Evolutionary conservation across 2,888 invertebrate genomes (phyloP).

Genomic region (Amitus sp.): DNA sequence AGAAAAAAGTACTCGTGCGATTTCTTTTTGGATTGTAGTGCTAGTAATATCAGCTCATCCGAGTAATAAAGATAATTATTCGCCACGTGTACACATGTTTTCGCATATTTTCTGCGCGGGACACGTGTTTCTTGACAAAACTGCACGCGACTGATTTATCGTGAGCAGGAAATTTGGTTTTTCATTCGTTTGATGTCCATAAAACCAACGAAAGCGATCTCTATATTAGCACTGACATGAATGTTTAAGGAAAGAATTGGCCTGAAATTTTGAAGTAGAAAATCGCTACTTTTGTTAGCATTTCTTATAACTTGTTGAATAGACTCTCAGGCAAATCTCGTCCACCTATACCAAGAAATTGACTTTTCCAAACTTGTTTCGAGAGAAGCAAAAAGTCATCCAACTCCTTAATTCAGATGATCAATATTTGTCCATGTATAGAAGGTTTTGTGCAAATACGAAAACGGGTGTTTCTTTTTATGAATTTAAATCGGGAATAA

Average conservation of each 20-base stretch:
- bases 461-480: slow-evolving; percentile 1
- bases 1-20: no score
- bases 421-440: slow-evolving; percentile 15
- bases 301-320: no score
- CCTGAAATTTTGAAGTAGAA: neutral
- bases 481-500: slow-evolving; percentile 3
- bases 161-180: neutral
- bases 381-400: slow-evolving; percentile 10
- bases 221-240: neutral
- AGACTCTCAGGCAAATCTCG: neutral
- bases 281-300: neutral
- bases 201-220: neutral
- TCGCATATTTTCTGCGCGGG: neutral
- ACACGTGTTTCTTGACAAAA: neutral
- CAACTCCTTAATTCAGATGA: slow-evolving; percentile 10
- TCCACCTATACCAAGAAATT: slow-evolving; percentile 7
- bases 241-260: neutral
- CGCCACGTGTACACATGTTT: neutral
- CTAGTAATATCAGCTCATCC: neutral
- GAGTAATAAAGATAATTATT: neutral
- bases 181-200: neutral
- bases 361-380: neutral
- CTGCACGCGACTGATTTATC: neutral
- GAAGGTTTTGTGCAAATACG: slow-evolving; percentile 19
- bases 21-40: no score